Evolutionary conservation across 2,888 invertebrate species (phyloP).

Genomic region (Micropterix aruncella): DNA sequence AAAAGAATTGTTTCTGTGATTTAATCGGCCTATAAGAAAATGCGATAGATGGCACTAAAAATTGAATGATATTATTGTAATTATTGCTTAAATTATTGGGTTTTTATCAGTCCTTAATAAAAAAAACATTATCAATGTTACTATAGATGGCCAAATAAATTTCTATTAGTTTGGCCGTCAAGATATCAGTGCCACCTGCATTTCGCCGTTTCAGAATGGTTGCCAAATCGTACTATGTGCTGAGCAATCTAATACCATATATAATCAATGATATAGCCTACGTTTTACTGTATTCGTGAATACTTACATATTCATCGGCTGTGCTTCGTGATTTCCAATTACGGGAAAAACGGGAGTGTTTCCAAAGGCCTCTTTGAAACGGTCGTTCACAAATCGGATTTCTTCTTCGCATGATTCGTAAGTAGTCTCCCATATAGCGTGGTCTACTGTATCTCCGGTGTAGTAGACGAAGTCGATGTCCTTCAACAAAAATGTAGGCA

Average conservation of each 20-base stretch:
- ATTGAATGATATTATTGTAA: too few species aligned
- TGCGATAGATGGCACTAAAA: too few species aligned
- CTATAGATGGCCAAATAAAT: too few species aligned
- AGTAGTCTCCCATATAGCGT: slow-evolving; percentile 78
- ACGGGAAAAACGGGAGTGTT: slow-evolving; percentile 50
- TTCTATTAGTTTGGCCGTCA: too few species aligned
- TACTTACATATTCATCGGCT: slow-evolving; percentile 73
- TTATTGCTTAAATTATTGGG: too few species aligned
- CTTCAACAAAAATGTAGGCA: slow-evolving; percentile 18
- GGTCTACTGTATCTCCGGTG: slow-evolving; percentile 79
- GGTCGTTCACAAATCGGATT: slow-evolving; percentile 36
- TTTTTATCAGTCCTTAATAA: too few species aligned
- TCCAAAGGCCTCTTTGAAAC: slow-evolving; percentile 41
- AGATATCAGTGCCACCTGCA: not conserved
- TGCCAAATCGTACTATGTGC: slow-evolving; percentile 2
- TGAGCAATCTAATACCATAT: too few species aligned
- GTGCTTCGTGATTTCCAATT: slow-evolving; percentile 75
- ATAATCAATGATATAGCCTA: too few species aligned
- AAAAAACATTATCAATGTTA: too few species aligned
- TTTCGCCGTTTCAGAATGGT: not conserved
- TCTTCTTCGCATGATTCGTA: slow-evolving; percentile 43
- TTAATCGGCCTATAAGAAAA: too few species aligned
- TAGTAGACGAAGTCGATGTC: slow-evolving; percentile 58
- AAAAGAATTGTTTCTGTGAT: too few species aligned
- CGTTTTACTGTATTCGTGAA: too few species aligned